Percentiles rank a stretch among this genome's conserved stretches.
These are phyloP conservation scores for Telenomus remus DNA, from an alignment of 1,140 invertebrate genomes.

Conservation along the genomic window DNA sequence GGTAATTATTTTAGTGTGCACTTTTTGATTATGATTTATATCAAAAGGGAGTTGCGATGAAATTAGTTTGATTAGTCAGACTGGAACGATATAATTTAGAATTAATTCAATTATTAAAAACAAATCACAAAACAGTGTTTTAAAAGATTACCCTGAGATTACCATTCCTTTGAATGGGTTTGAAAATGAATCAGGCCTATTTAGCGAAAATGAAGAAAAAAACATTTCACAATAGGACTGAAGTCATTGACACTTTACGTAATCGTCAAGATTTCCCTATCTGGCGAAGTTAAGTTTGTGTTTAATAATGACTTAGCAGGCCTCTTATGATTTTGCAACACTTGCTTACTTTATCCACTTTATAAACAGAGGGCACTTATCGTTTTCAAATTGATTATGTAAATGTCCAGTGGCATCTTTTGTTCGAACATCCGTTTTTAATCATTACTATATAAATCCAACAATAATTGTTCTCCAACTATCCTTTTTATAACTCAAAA, in stretches of 20 bases:
- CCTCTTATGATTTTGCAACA: constrained; percentile 43
- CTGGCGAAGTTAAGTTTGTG: constrained; percentile 41
- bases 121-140: no score
- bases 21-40: no score
- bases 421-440: constrained; percentile 33
- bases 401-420: constrained; percentile 37
- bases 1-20: no score
- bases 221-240: constrained; percentile 45
- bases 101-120: not conserved
- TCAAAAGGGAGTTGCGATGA: no score
- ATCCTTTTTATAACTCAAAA: no score
- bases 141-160: no score
- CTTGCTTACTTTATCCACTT: constrained; percentile 15
- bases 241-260: constrained; percentile 63
- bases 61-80: no score
- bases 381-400: constrained; percentile 53
- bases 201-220: constrained; percentile 29
- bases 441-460: constrained; percentile 26
- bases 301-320: constrained; percentile 47
- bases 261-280: constrained; percentile 53
- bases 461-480: constrained; percentile 7
- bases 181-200: constrained; percentile 10
- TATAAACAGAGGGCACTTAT: constrained; percentile 11
- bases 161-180: not conserved
- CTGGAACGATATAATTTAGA: not conserved